Conservation (phyloP, 1,140 invertebrate genomes). For the Piezodorus guildinii region DNA sequence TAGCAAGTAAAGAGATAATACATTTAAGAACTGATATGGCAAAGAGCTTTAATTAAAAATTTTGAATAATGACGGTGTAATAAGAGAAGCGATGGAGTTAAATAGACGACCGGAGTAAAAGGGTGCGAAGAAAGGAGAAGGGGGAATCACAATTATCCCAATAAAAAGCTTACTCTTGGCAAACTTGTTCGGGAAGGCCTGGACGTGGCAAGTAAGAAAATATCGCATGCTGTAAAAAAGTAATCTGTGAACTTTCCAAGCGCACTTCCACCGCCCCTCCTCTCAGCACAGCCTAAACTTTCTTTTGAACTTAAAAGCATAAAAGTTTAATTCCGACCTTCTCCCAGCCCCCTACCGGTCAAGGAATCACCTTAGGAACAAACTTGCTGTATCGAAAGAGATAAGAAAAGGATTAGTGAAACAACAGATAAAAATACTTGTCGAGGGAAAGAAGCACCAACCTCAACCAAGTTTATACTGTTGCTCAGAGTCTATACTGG, state of each 20-base stretch:
- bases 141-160: conserved; percentile 18
- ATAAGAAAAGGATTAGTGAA: neutral
- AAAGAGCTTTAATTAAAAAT: neutral
- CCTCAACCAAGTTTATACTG: too few species aligned
- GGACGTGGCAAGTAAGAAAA: conserved; percentile 19
- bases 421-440: too few species aligned
- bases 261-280: conserved; percentile 12
- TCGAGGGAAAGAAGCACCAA: too few species aligned
- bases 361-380: conserved; percentile 9
- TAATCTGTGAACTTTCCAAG: conserved; percentile 17
- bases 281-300: neutral
- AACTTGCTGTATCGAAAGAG: neutral
- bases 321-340: conserved; percentile 16
- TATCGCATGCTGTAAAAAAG: conserved; percentile 19
- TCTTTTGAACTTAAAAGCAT: conserved; percentile 20
- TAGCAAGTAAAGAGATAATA: too few species aligned
- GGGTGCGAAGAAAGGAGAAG: conserved; percentile 1
- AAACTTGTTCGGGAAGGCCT: conserved; percentile 6
- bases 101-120: conserved; percentile 1
- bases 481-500: too few species aligned
- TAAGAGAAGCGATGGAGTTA: neutral
- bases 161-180: conserved; percentile 10
- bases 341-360: neutral
- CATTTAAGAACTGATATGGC: too few species aligned
- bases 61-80: conserved; percentile 1